Evolutionary conservation across 2,888 invertebrate species (phyloP).

Genomic region (Trichogramma dendrolimi): DNA sequence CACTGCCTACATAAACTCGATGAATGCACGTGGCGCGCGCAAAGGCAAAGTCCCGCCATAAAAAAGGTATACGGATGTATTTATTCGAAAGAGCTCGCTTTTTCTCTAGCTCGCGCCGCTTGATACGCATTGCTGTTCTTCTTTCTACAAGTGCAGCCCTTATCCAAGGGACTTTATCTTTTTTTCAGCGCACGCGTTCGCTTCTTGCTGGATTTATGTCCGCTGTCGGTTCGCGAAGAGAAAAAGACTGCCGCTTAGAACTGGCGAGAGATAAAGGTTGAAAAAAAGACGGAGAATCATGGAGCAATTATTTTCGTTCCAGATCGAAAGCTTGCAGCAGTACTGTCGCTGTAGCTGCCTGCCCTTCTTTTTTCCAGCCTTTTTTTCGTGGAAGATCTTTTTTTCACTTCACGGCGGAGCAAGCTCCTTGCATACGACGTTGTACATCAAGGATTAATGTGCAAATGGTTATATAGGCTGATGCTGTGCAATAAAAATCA

Average conservation of each 20-base stretch:
- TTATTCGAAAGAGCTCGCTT: slow-evolving; percentile 49
- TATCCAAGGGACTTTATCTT: slow-evolving; percentile 46
- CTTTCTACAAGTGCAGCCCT: slow-evolving; percentile 15
- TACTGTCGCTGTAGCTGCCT: slow-evolving; percentile 22
- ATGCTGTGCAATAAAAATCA: no score
- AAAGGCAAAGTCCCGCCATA: slow-evolving; percentile 44
- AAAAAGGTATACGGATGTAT: slow-evolving; percentile 49
- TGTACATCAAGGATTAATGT: no score
- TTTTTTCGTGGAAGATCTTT: no score
- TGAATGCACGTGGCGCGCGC: slow-evolving; percentile 29
- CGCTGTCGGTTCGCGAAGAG: slow-evolving; percentile 36
- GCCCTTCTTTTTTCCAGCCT: slow-evolving; percentile 12
- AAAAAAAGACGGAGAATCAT: slow-evolving; percentile 38
- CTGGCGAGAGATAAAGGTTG: slow-evolving; percentile 3
- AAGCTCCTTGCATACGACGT: no score
- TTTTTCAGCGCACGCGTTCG: slow-evolving; percentile 46
- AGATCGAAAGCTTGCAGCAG: slow-evolving; percentile 35
- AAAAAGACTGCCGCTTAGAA: slow-evolving; percentile 26
- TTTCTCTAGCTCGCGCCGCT: slow-evolving; percentile 25
- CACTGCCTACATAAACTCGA: slow-evolving; percentile 34
- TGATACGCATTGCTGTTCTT: not conserved
- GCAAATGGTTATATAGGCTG: no score
- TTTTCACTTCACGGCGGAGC: no score
- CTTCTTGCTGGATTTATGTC: slow-evolving; percentile 46
- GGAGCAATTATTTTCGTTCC: slow-evolving; percentile 48